A percentile compares a stretch with the other conserved stretches of the same genome.
Evolutionary conservation across 2,888 invertebrate genomes (phyloP).

Genomic region (Adelognathus sp.): DNA sequence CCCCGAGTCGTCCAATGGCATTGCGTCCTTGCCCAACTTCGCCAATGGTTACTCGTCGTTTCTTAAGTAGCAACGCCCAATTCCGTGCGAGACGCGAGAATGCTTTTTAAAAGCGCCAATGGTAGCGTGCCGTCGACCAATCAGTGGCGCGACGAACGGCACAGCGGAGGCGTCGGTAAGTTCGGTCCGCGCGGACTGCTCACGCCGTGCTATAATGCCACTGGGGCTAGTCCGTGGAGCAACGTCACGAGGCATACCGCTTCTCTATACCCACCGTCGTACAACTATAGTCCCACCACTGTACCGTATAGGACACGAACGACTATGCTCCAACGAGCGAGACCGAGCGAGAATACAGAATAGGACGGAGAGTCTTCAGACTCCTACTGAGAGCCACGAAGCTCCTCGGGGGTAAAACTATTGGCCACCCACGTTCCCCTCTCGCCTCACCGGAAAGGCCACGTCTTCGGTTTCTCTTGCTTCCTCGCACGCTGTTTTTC

Average conservation of each 20-base stretch:
- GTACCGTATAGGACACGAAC: constrained; percentile 10
- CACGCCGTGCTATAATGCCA: no score
- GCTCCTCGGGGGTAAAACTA: constrained; percentile 77
- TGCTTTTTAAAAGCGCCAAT: constrained; percentile 75
- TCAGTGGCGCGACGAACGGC: constrained; percentile 32
- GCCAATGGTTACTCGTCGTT: constrained; percentile 67
- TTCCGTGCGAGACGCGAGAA: constrained; percentile 58
- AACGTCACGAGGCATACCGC: constrained; percentile 10
- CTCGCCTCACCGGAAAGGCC: constrained; percentile 47
- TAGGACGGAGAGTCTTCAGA: constrained; percentile 51
- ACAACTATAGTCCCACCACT: constrained; percentile 26
- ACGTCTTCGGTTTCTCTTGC: constrained; percentile 43
- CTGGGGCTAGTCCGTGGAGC: background rate
- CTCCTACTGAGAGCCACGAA: constrained; percentile 65
- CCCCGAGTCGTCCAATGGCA: constrained; percentile 26
- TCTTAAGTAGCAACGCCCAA: constrained; percentile 71
- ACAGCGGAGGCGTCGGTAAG: constrained; percentile 51
- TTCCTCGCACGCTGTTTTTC: constrained; percentile 47
- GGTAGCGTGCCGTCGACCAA: constrained; percentile 62
- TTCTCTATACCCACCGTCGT: constrained; percentile 16
- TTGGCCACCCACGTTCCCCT: constrained; percentile 78
- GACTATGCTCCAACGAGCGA: constrained; percentile 6
- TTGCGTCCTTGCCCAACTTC: constrained; percentile 63
- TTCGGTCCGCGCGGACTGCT: constrained; percentile 74
- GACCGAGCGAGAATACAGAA: constrained; percentile 6